Conservation (phyloP, 2,797 vertebrate genomes). For the Semotilus atromaculatus region DNA sequence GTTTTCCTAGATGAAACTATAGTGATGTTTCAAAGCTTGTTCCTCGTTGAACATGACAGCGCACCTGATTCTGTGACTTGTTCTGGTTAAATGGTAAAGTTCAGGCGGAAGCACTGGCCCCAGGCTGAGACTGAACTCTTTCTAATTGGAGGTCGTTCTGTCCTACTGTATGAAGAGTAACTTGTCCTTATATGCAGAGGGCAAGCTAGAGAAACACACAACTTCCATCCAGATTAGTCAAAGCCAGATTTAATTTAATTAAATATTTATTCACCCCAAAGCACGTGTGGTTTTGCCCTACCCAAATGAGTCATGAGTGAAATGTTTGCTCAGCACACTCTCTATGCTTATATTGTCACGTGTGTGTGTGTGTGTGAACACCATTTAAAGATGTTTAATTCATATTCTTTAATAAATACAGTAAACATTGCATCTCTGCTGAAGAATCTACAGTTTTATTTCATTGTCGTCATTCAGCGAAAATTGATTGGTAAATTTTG, state of each 20-base stretch:
- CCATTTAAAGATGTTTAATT: background rate
- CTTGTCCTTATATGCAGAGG: background rate
- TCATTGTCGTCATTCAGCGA: background rate
- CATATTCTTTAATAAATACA: constrained; percentile 12
- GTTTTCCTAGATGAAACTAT: background rate
- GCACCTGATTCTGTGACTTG: constrained; percentile 7
- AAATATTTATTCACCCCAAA: background rate
- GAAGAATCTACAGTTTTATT: constrained; percentile 36
- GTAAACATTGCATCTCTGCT: constrained; percentile 8
- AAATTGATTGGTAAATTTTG: background rate
- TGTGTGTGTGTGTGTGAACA: background rate
- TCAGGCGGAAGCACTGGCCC: constrained; percentile 17
- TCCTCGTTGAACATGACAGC: background rate
- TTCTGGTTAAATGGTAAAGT: constrained; percentile 38
- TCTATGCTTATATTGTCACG: too few relatives aligned
- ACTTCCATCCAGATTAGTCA: background rate
- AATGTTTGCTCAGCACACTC: too few relatives aligned
- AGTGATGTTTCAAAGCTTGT: background rate
- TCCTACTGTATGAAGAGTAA: constrained; percentile 7
- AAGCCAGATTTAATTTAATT: background rate
- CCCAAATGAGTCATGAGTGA: constrained; percentile 12
- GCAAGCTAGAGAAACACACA: background rate
- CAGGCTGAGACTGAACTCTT: constrained; percentile 41
- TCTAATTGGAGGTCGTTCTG: constrained; percentile 2
- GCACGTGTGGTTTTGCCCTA: background rate